phyloP scores from a whole-genome alignment of 1,140 invertebrate species.

The Drosophila eugracilis region DNA sequence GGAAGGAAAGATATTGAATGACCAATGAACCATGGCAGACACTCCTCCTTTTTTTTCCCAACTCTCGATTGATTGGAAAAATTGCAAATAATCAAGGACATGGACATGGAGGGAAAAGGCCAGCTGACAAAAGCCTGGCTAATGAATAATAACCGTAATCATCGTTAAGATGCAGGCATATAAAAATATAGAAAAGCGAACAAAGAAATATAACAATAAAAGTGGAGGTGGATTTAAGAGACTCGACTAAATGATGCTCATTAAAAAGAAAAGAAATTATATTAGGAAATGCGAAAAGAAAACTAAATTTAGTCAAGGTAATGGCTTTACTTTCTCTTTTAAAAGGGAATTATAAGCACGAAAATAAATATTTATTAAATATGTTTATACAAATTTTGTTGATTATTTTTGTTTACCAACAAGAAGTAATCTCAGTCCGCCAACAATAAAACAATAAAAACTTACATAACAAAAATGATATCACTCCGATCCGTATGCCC shows the following conservation, averaged over 20 bases:
- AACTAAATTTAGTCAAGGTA: neutral
- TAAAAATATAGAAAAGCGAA: constrained; percentile 31
- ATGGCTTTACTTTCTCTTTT: too few relatives aligned
- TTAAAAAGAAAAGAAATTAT: constrained; percentile 5
- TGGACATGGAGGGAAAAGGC: constrained; percentile 10
- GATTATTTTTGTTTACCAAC: too few relatives aligned
- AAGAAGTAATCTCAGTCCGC: too few relatives aligned
- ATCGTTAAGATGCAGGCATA: constrained; percentile 62
- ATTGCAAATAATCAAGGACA: constrained; percentile 55
- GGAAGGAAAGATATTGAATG: constrained; percentile 52
- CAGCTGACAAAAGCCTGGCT: constrained; percentile 55
- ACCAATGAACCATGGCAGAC: constrained; percentile 40
- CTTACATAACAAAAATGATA: neutral
- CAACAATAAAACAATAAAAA: neutral
- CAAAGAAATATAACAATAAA: constrained; percentile 46
- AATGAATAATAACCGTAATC: constrained; percentile 74
- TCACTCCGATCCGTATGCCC: constrained; percentile 1
- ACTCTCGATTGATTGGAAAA: constrained; percentile 26
- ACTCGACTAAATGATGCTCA: constrained; percentile 12
- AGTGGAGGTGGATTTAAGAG: neutral
- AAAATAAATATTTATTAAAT: too few relatives aligned
- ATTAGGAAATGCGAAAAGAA: neutral
- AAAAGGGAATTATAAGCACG: too few relatives aligned
- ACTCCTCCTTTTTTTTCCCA: constrained; percentile 3
- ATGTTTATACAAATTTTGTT: too few relatives aligned